A percentile compares a stretch with the other conserved stretches of the same genome.
phyloP scores from a whole-genome alignment of 2,797 vertebrate species.

The Sebastes cheni region DNA sequence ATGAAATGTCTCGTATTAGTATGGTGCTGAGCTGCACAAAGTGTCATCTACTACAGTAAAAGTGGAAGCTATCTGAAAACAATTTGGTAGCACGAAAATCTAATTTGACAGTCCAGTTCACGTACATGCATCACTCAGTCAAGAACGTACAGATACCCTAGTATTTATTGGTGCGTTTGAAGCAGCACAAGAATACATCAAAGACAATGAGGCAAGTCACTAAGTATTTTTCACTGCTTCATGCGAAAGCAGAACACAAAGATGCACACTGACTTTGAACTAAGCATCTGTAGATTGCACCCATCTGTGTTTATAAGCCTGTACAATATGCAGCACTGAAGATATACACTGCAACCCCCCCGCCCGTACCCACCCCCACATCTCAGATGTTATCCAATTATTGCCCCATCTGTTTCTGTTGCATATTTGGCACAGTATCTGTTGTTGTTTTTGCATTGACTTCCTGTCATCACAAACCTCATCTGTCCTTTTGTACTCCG shows the following conservation, averaged over 20 bases:
- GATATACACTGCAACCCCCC: slow-evolving; percentile 54
- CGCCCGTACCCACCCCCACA: fast-evolving
- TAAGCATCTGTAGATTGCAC: slow-evolving; percentile 70
- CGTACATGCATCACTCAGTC: slow-evolving; percentile 31
- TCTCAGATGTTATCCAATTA: slow-evolving; percentile 74
- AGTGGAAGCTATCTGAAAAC: neutral
- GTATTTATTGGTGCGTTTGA: slow-evolving; percentile 81
- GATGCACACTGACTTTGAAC: slow-evolving; percentile 78
- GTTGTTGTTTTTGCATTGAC: slow-evolving; percentile 64
- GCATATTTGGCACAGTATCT: slow-evolving; percentile 79
- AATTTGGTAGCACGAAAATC: neutral
- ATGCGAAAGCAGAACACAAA: slow-evolving; percentile 84
- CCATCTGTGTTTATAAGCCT: slow-evolving; percentile 75
- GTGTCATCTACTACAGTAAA: neutral
- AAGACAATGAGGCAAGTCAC: slow-evolving; percentile 79
- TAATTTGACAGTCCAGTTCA: neutral
- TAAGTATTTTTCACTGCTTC: slow-evolving; percentile 79
- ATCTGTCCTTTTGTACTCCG: slow-evolving; percentile 68
- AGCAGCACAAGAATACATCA: slow-evolving; percentile 82
- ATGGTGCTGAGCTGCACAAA: neutral
- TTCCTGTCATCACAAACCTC: slow-evolving; percentile 63
- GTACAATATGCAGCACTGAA: slow-evolving; percentile 74
- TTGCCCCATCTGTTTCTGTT: slow-evolving; percentile 80
- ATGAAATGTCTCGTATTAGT: neutral
- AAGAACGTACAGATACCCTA: slow-evolving; percentile 51